Base-by-base conservation (phyloP, 1,140 invertebrate species). In the Bombyx mandarina region DNA sequence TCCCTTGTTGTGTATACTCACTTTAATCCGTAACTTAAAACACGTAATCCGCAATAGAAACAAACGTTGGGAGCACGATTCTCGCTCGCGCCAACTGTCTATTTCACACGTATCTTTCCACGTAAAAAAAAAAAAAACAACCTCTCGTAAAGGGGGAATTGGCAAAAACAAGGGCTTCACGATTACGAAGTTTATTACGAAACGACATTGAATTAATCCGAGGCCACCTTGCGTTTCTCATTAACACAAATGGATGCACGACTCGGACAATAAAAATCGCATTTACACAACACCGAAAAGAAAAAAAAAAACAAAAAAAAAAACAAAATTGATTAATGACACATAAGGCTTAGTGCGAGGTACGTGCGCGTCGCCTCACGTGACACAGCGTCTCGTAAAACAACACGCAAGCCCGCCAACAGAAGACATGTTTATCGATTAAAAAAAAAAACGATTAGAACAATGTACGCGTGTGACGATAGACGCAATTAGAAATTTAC, bases 251-350 rank as follows among this genome's bases (percentile, higher is more conserved):
- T 82, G 79, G 75, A 80, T 66, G 69, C 78, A 73, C 68, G 66
- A 81, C 53, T 78, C 71, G 65, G 63, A 79, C 71, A 83, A 82
- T 83, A 81, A 86, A 85, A 86, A 86, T 86, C 82, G 80, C 79
- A 81, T 86, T 85, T 77, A 82, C 73, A 71, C 62, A 73, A 35
- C 61, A 79, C 47, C n/a, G n/a, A 49, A 10, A 49, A 8, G 5
- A 53, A 51, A 26, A 54, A 43, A 18, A 54, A 43, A 45, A 26
- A 18, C 12, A 54, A 44, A 75, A 85, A 82, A 79, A 82, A 61
- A 66, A 67, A 68, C 60, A 59, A 54, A 35, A 57, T 57, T 83
- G 82, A 86, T 83, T 86, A 81, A 86, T 83, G 82, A 86, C 69
- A 75, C 56, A 56, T 59, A 65, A 43, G 58, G 71, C 56, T 52